Evolutionary conservation across 2,888 invertebrate genomes (phyloP), one percentile per base, ranked within the genome.

Genomic region (Meta bourneti): DNA sequence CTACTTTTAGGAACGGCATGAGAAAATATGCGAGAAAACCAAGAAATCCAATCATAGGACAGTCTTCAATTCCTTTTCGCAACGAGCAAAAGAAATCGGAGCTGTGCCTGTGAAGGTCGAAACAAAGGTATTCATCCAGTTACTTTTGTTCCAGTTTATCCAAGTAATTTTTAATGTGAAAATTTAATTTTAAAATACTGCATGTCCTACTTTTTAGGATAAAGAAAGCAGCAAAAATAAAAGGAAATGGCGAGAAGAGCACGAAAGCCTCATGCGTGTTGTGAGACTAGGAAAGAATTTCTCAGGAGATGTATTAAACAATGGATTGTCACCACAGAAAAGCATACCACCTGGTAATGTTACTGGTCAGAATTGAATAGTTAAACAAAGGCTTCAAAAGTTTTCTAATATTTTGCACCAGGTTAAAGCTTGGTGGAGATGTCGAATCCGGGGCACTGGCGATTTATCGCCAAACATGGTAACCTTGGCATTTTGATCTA

Each of bases 51-150:
- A 16, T 34, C 78, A 51, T 6, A 91, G 90, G 71, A 86, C 86
- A 48, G 71, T 77, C 48, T 91, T 91, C 51, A 91, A 91, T 71
- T 91, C 90, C n/a, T 91, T 86, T 20, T 52, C 81, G 13, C 90
- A 91, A 19, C 81, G 90, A 52, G 86, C 90, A 6, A 91, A 86
- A 71, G 90, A 91, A 52, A 69, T 82, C 6, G 71, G 54, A 49
- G 71, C 54, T 20, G 51, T 82, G 19, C 81, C 90, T 7, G 61
- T 82, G 5, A 34, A 52, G 19, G 52, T n/a, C 54, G 90, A 85
- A 34, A 13, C n/a, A 51, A 84, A 84, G 54, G 90, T 90, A 51
- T 7, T 75, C 16, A 9, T 61, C 61, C 61, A 61, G 16, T 7
- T 8, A 9, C 13, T 61, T 16, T 61, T 61, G 11, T 5, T 8